Base-by-base conservation (phyloP, 2,888 invertebrate genomes). In the Schizotus pectinicornis region DNA sequence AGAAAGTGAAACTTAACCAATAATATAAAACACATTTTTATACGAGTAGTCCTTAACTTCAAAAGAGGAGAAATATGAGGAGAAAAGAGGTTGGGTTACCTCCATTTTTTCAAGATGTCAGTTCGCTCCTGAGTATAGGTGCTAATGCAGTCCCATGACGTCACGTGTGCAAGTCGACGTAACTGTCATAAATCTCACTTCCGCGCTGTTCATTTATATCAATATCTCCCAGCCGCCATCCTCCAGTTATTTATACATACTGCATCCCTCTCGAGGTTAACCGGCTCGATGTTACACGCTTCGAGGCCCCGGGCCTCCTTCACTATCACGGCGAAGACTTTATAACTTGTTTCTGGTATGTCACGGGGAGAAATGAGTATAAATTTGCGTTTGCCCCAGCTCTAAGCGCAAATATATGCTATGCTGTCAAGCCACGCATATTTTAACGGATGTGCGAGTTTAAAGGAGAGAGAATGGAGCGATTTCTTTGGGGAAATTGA, bases 191-290 rank as follows among this genome's bases (percentile, higher is more conserved):
- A 63, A 63, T 63, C 58, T 55, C 60, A 58, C 60, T 63, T 63
- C 51, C 52, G 56, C n/a, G 46, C 52, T 42, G 57, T 63, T 63
- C 63, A 63, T 63, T 63, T 63, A 63, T 63, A 63, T 63, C 63
- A 63, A 63, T 63, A 63, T 60, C 56, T 30, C 52, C 12, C 35
- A 55, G 11, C 46, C 34, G 45, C 51, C 34, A 51, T 41, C 39
- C 34, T 22, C 3, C 41, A 30, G 45, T 57, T 57, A 57, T 57
- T 57, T 57, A 57, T 57, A 57, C 57, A 57, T 52, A 48, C 36
- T 51, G 58, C 43, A 52, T 53, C 41, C 58, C 58, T 53, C 58
- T 53, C 36, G 58, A 58, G 58, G 52, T 34, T 53, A 53, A 58
- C 53, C 47, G 52, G 38, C 52, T 47, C 45, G 37, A 50, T 50